Base-by-base conservation (phyloP, 2,888 invertebrate genomes). In the Dimorphilus gyrociliatus region DNA sequence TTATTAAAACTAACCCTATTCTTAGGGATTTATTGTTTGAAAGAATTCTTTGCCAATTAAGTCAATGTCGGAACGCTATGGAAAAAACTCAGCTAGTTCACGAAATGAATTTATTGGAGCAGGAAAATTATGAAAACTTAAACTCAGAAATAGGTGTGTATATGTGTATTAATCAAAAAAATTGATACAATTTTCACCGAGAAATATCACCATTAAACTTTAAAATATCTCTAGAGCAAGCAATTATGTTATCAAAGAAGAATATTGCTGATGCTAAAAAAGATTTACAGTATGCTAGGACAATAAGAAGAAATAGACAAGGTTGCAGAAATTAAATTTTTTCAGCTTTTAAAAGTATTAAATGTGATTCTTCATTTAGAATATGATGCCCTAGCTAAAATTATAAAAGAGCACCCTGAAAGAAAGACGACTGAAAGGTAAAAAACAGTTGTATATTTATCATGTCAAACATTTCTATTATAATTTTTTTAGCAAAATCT, bases 361-460 rank as follows among this genome's bases (percentile, higher is more conserved):
- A n/a, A n/a, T n/a, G n/a, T n/a, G n/a, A n/a, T 21, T 25, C 39
- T 32, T 21, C 28, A 38, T 49, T 77, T 80, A 66, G 86, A 88
- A 57, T 90, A 90, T 64, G 86, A 90, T 66, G 76, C 85, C 8
- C 53, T 90, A 23, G 88, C 88, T 0, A 81, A 82, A 58, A 75
- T 85, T 1, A 88, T 90, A 38, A 78, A 76, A 44, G 75, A 79
- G 48, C 84, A 88, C 53, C 86, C 88, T 0, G 84, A 85, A 51
- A 70, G 88, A 43, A 77, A 76, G 48, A 77, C 79, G 40, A 59
- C 59, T 16, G 48, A 51, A 19, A 49, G 41, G 50, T 57, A 46
- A 36, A 37, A 30, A 8, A 15, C 19, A 15, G 13, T 17, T 15
- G 17, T 27, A n/a, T 30, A 25, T 26, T 25, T 4, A 16, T 27